phyloP scores from a whole-genome alignment of 1,140 invertebrate species.

The Cepaea nemoralis region DNA sequence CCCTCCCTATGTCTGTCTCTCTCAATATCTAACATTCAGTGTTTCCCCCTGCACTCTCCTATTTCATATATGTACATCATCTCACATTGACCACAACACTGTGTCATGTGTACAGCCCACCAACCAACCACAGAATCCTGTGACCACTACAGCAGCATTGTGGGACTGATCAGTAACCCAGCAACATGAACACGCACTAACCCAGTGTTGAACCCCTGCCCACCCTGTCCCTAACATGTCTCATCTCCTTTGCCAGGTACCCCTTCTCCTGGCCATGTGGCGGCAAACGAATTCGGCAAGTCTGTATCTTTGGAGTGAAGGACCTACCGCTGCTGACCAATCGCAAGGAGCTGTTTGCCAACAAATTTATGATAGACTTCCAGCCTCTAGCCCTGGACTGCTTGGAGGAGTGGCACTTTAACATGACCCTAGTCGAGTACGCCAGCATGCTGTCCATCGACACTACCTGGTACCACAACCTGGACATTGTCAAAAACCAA shows the following conservation, averaged over 20 bases:
- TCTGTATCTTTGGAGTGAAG: constrained; percentile 65
- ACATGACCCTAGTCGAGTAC: constrained; percentile 47
- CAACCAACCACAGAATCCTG: too few relatives aligned
- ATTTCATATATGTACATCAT: too few relatives aligned
- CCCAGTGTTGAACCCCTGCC: too few relatives aligned
- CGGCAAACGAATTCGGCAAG: constrained; percentile 55
- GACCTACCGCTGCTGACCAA: constrained; percentile 55
- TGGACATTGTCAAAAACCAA: constrained; percentile 46
- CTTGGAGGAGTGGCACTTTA: constrained; percentile 65
- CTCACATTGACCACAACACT: too few relatives aligned
- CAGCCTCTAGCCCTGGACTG: constrained; percentile 63
- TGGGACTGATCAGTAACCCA: too few relatives aligned
- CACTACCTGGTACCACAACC: constrained; percentile 39
- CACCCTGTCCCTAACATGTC: too few relatives aligned
- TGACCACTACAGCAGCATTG: too few relatives aligned
- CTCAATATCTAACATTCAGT: too few relatives aligned
- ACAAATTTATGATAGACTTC: constrained; percentile 64
- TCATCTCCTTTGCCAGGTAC: constrained; percentile 25
- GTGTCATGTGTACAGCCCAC: too few relatives aligned
- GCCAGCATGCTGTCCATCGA: constrained; percentile 13
- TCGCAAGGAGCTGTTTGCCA: constrained; percentile 61
- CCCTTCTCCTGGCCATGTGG: constrained; percentile 50
- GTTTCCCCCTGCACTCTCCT: too few relatives aligned
- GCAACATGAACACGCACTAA: too few relatives aligned
- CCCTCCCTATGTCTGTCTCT: too few relatives aligned